These are phyloP conservation scores for Thamnophis sirtalis DNA, from an alignment of 2,113 vertebrate genomes.

Conservation along the genomic window DNA sequence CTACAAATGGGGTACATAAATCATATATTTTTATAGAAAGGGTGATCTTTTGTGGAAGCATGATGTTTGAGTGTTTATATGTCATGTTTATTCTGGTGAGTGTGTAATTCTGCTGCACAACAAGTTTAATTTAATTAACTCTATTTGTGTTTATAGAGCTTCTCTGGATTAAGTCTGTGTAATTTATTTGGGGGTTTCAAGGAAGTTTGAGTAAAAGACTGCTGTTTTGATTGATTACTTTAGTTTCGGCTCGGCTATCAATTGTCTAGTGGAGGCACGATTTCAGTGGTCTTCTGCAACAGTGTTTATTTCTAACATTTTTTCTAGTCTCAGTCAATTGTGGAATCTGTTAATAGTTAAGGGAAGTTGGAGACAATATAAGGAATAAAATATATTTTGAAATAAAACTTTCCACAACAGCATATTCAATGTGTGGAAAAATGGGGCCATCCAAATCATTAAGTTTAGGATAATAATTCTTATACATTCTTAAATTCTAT, in stretches of 20 bases:
- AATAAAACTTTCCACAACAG: neutral
- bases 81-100: neutral
- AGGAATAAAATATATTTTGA: neutral
- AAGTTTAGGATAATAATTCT: neutral
- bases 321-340: neutral
- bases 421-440: neutral
- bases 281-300: neutral
- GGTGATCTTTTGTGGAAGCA: neutral
- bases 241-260: neutral
- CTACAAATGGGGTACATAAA: neutral
- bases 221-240: neutral
- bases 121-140: neutral
- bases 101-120: neutral
- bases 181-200: neutral
- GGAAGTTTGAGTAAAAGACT: neutral
- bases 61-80: neutral
- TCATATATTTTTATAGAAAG: neutral
- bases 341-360: neutral
- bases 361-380: neutral
- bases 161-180: neutral
- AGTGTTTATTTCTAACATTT: neutral
- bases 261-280: neutral
- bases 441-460: neutral
- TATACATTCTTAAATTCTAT: neutral
- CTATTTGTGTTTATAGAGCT: neutral